A percentile compares a stretch with the other conserved stretches of the same genome.
These are phyloP conservation scores for Yponomeuta sedellus DNA, from an alignment of 2,888 invertebrate genomes.

Conservation along the genomic window DNA sequence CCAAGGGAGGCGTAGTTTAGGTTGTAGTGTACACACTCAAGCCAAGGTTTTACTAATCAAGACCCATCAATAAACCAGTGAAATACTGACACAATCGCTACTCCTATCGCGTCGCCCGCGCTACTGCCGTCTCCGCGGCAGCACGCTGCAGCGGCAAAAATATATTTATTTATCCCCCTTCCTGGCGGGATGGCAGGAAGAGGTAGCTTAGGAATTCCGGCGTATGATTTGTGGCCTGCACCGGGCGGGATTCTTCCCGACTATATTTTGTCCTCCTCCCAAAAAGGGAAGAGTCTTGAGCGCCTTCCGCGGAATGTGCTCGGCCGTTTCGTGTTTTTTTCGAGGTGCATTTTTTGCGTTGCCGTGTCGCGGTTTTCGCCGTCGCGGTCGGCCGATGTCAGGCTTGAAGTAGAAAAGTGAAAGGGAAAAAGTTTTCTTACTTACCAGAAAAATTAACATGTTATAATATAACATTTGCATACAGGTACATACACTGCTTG, in stretches of 20 bases:
- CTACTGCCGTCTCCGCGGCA: background rate
- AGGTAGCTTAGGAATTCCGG: slow-evolving; percentile 79
- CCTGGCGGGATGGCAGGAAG: slow-evolving; percentile 35
- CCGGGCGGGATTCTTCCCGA: slow-evolving; percentile 7
- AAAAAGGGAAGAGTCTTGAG: slow-evolving; percentile 6
- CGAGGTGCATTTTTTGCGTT: background rate
- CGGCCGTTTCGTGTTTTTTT: background rate
- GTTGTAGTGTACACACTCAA: too few relatives aligned
- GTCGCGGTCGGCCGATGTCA: too few relatives aligned
- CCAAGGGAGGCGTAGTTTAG: too few relatives aligned
- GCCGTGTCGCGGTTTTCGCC: background rate
- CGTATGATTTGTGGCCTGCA: slow-evolving; percentile 73
- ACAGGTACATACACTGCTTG: too few relatives aligned
- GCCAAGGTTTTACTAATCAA: too few relatives aligned
- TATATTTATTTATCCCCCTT: slow-evolving; percentile 15
- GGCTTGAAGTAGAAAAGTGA: too few relatives aligned
- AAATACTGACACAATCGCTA: background rate
- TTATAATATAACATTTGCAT: too few relatives aligned
- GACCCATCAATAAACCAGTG: too few relatives aligned
- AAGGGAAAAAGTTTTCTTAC: too few relatives aligned
- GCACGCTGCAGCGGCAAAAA: slow-evolving; percentile 9
- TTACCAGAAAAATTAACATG: too few relatives aligned
- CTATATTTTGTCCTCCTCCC: slow-evolving; percentile 12
- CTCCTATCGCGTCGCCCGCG: background rate
- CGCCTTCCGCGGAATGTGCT: background rate